These are phyloP conservation scores for Melanotus villosus DNA, from an alignment of 2,888 invertebrate species.

Conservation along the genomic window DNA sequence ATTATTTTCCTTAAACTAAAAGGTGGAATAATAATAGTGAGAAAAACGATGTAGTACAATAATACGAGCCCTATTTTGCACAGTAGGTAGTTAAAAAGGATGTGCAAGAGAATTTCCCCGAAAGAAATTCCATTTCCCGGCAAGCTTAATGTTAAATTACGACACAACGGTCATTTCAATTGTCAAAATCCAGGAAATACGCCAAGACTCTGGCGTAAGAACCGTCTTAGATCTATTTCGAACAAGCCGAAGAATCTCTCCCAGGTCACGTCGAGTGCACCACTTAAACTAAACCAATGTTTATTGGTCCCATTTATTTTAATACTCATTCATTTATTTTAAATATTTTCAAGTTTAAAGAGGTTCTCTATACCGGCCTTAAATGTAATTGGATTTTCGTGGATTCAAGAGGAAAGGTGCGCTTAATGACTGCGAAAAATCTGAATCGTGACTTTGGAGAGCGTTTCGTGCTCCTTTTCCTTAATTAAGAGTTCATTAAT, in stretches of 20 bases:
- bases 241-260: slow-evolving; percentile 38
- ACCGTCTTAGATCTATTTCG: slow-evolving; percentile 37
- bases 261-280: slow-evolving; percentile 39
- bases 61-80: slow-evolving; percentile 1
- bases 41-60: neutral
- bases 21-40: too few relatives aligned
- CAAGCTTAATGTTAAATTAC: slow-evolving; percentile 43
- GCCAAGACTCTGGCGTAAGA: slow-evolving; percentile 36
- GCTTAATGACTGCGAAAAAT: neutral
- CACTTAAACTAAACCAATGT: slow-evolving; percentile 42
- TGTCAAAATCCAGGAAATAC: slow-evolving; percentile 44
- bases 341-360: slow-evolving; percentile 20
- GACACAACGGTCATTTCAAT: slow-evolving; percentile 43
- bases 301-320: slow-evolving; percentile 36
- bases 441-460: too few relatives aligned
- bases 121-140: slow-evolving; percentile 37
- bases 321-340: slow-evolving; percentile 25
- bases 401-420: neutral
- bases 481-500: too few relatives aligned
- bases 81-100: slow-evolving; percentile 22
- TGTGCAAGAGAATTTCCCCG: slow-evolving; percentile 19
- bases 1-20: too few relatives aligned
- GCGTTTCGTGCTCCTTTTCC: too few relatives aligned
- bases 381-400: slow-evolving; percentile 11
- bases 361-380: neutral